Conservation (phyloP, 2,888 invertebrate species). For the Operophtera brumata region DNA sequence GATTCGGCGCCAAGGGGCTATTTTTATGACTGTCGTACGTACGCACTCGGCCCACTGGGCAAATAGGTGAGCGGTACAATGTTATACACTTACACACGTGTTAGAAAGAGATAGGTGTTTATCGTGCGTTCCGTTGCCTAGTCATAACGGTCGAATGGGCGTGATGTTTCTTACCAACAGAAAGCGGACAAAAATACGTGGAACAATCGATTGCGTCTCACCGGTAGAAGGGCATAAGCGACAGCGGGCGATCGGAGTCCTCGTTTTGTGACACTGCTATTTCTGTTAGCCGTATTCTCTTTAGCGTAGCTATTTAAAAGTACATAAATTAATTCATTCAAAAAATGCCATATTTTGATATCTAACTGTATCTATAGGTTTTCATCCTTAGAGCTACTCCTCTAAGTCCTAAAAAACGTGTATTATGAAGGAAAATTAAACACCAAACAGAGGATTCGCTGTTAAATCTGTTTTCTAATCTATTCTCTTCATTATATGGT, state of each 20-base stretch:
- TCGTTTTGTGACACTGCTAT: constrained; percentile 5
- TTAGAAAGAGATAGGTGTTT: constrained; percentile 69
- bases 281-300: constrained; percentile 1
- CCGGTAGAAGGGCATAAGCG: constrained; percentile 63
- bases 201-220: constrained; percentile 72
- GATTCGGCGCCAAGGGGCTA: constrained; percentile 80
- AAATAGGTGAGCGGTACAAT: constrained; percentile 69
- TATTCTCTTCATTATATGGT: background rate
- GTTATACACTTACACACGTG: constrained; percentile 66
- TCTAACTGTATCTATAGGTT: too few relatives aligned
- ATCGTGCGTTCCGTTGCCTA: constrained; percentile 73
- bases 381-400: too few relatives aligned
- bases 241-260: constrained; percentile 18
- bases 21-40: constrained; percentile 80
- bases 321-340: background rate
- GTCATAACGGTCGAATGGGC: constrained; percentile 81
- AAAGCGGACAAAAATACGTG: constrained; percentile 79
- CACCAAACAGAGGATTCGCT: too few relatives aligned
- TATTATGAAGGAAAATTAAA: too few relatives aligned
- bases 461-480: too few relatives aligned
- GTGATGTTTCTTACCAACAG: constrained; percentile 80
- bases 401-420: too few relatives aligned
- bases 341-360: background rate
- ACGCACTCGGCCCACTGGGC: constrained; percentile 76
- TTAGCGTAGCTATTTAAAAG: background rate